Evolutionary conservation across 2,113 vertebrate genomes (phyloP).

Genomic region (Aegotheles bennettii): DNA sequence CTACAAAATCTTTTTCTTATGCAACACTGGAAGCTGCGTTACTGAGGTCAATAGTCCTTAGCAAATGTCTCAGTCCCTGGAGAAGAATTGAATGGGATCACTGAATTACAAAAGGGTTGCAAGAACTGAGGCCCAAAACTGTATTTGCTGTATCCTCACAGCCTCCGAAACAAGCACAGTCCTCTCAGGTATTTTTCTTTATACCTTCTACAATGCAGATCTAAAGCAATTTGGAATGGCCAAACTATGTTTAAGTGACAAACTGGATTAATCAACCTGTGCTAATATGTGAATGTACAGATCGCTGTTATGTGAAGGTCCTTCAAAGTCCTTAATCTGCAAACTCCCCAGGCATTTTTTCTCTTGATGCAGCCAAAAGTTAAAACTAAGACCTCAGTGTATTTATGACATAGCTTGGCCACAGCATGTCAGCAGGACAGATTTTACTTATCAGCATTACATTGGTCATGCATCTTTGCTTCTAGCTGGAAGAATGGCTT

Average conservation of each 20-base stretch:
- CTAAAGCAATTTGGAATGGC: neutral
- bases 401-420: neutral
- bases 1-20: neutral
- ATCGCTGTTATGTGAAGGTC: neutral
- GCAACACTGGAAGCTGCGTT: neutral
- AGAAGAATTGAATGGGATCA: neutral
- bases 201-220: neutral
- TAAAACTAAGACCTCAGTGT: neutral
- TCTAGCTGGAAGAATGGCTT: neutral
- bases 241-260: neutral
- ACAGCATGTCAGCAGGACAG: neutral
- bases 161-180: neutral
- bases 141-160: neutral
- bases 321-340: neutral
- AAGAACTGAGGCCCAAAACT: neutral
- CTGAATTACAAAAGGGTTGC: neutral
- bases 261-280: neutral
- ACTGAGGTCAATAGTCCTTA: neutral
- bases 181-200: neutral
- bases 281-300: neutral
- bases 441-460: neutral
- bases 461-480: neutral
- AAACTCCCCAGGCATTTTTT: rapidly evolving
- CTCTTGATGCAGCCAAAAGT: rapidly evolving
- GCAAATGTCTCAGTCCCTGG: neutral